Evolutionary conservation across 2,113 vertebrate species (phyloP).

Genomic region (Terrapene triunguis): DNA sequence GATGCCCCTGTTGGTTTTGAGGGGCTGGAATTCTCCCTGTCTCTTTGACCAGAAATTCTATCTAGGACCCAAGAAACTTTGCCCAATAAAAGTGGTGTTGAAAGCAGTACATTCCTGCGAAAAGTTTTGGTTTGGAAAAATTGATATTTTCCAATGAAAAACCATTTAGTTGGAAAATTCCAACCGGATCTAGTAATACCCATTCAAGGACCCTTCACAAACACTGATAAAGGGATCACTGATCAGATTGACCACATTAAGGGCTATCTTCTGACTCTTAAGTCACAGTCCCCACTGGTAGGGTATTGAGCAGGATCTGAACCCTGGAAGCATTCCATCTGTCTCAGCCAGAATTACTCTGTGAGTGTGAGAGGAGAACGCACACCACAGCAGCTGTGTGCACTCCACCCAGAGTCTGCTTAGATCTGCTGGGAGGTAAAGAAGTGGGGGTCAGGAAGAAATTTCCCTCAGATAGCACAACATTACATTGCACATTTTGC

Average conservation of each 20-base stretch:
- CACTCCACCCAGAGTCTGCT: not conserved
- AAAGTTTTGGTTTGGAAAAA: not conserved
- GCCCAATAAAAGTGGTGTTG: not conserved
- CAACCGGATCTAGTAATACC: not conserved
- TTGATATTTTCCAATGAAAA: not conserved
- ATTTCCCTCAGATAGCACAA: not conserved
- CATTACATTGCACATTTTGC: not conserved
- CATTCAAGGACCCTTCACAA: slow-evolving; percentile 6
- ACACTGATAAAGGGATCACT: not conserved
- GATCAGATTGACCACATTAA: not conserved
- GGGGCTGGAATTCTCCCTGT: not conserved
- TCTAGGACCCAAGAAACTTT: not conserved
- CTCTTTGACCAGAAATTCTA: not conserved
- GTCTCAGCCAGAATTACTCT: not conserved
- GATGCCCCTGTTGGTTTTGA: not conserved
- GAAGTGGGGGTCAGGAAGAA: not conserved
- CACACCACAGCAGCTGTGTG: not conserved
- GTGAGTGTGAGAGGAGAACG: not conserved
- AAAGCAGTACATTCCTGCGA: not conserved
- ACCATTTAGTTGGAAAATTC: not conserved
- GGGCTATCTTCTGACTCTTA: not conserved
- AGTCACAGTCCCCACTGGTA: not conserved
- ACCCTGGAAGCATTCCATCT: not conserved
- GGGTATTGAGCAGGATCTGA: not conserved
- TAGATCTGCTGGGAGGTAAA: not conserved